Conservation (phyloP, 2,888 invertebrate genomes). For the Nomada fucata region DNA sequence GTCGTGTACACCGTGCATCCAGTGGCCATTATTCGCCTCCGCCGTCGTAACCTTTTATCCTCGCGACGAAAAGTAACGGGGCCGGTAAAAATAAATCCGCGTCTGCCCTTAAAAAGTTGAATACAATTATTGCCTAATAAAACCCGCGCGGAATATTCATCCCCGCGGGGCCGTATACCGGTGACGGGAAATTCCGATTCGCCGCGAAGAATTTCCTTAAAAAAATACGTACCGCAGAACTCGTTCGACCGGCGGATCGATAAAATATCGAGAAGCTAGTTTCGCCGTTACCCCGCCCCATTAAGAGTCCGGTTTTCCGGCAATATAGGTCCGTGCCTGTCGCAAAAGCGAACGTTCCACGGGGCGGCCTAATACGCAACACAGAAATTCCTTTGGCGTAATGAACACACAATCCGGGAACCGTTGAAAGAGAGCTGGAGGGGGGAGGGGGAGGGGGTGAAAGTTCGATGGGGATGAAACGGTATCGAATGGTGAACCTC, state of each 20-base stretch:
- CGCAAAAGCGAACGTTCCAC: conserved; percentile 37
- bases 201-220: too few relatives aligned
- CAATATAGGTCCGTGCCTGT: conserved; percentile 13
- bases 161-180: too few relatives aligned
- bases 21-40: conserved; percentile 10
- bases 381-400: conserved; percentile 45
- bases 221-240: not conserved
- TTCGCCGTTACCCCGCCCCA: conserved; percentile 49
- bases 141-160: too few relatives aligned
- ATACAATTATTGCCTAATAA: too few relatives aligned
- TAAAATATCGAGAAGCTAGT: not conserved
- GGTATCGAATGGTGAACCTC: conserved; percentile 63
- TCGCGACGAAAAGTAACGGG: too few relatives aligned
- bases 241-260: too few relatives aligned
- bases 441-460: not conserved
- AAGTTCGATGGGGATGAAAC: not conserved
- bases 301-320: conserved; percentile 24
- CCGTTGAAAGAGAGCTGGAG: not conserved
- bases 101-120: too few relatives aligned
- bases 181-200: not conserved
- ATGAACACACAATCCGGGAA: conserved; percentile 56
- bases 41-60: not conserved
- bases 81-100: too few relatives aligned
- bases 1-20: not conserved
- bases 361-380: conserved; percentile 14